A percentile compares a stretch with the other conserved stretches of the same genome.
Conservation (phyloP, 37 sponge, comb jelly and placozoan species). For the Tethya wilhelma region DNA sequence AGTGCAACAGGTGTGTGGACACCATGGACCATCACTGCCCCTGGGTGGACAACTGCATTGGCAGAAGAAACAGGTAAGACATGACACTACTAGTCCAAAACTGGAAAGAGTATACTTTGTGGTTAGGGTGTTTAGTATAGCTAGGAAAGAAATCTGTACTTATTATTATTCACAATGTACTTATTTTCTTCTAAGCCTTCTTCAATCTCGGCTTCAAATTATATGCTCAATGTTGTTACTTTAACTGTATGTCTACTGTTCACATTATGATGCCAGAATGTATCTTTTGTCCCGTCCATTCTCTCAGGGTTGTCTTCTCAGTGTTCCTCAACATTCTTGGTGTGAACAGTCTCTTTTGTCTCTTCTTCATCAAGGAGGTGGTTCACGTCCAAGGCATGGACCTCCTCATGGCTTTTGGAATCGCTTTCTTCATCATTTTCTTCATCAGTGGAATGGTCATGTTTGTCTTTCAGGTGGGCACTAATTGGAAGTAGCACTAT, state of each 20-base stretch:
- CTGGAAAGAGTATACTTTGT: too few relatives aligned
- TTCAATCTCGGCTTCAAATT: background rate
- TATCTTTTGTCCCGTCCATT: background rate
- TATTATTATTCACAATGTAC: too few relatives aligned
- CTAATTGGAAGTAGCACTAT: background rate
- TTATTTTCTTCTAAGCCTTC: too few relatives aligned
- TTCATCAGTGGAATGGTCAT: constrained; percentile 51
- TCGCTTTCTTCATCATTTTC: constrained; percentile 38
- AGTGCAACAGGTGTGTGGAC: constrained; percentile 87
- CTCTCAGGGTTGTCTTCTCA: constrained; percentile 67
- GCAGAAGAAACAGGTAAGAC: constrained; percentile 79
- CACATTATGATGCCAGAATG: too few relatives aligned
- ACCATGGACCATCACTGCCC: constrained; percentile 94
- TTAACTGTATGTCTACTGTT: background rate
- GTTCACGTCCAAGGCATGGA: constrained; percentile 39
- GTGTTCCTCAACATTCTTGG: constrained; percentile 67
- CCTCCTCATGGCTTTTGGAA: constrained; percentile 32
- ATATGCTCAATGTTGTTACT: background rate
- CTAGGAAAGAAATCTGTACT: too few relatives aligned
- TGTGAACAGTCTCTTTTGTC: constrained; percentile 49
- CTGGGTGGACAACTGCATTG: constrained; percentile 92
- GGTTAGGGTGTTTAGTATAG: too few relatives aligned
- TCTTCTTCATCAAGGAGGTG: constrained; percentile 46
- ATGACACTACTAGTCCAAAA: too few relatives aligned
- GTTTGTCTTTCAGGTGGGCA: constrained; percentile 42